Evolutionary conservation across 2,113 vertebrate genomes (phyloP).

Genomic region (Himantopus leucocephalus): DNA sequence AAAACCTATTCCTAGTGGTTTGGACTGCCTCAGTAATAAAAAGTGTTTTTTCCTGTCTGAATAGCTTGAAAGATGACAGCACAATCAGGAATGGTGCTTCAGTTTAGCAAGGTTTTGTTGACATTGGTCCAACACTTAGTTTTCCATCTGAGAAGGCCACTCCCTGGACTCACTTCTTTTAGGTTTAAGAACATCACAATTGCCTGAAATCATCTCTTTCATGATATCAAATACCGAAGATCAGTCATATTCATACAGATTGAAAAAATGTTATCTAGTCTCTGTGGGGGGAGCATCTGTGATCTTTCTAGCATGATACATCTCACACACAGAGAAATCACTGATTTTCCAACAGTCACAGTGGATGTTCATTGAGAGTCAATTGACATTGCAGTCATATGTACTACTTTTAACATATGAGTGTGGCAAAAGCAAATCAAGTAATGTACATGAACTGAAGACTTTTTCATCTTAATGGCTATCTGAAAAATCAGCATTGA

Average conservation of each 20-base stretch:
- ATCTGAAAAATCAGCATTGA: neutral
- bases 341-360: neutral
- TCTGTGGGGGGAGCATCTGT: neutral
- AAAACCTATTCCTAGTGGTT: neutral
- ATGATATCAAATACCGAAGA: neutral
- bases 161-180: neutral
- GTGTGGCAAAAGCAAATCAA: neutral
- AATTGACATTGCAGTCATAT: neutral
- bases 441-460: neutral
- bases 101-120: neutral
- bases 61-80: neutral
- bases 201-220: neutral
- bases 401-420: neutral
- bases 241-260: neutral
- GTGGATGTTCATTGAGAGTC: neutral
- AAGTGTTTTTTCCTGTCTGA: neutral
- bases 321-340: neutral
- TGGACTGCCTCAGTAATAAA: neutral
- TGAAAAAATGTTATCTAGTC: neutral
- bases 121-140: neutral
- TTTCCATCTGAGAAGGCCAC: neutral
- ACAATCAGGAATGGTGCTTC: neutral
- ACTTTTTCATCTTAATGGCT: neutral
- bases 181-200: neutral
- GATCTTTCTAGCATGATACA: neutral